Percentiles rank a stretch among this genome's conserved stretches.
These are phyloP conservation scores for Rhinogobius similis DNA, from an alignment of 2,113 vertebrate species.

Conservation along the genomic window DNA sequence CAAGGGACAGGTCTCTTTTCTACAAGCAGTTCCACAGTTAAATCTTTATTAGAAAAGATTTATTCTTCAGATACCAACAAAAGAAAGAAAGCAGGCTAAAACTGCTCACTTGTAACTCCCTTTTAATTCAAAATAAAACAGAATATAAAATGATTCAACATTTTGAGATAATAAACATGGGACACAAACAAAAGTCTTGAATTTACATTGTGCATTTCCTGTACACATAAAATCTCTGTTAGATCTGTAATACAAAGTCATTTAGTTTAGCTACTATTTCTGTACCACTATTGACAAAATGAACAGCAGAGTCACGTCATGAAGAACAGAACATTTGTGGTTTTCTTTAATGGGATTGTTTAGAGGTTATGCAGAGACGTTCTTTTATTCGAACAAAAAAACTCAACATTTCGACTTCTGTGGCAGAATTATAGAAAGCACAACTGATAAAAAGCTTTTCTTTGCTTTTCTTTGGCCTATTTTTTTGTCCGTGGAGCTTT, in stretches of 20 bases:
- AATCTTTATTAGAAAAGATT: too few species aligned
- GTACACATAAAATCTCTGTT: slow-evolving; percentile 26
- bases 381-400: too few species aligned
- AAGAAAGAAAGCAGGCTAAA: background rate
- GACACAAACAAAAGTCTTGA: slow-evolving; percentile 31
- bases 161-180: slow-evolving; percentile 36
- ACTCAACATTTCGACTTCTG: too few species aligned
- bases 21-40: too few species aligned
- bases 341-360: background rate
- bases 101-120: slow-evolving; percentile 29
- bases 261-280: slow-evolving; percentile 34
- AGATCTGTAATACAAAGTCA: slow-evolving; percentile 5
- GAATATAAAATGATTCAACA: slow-evolving; percentile 53
- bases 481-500: too few species aligned
- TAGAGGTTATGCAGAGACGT: too few species aligned
- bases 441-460: too few species aligned
- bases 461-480: too few species aligned
- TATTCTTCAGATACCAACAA: background rate
- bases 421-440: too few species aligned
- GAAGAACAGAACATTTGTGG: background rate
- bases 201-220: slow-evolving; percentile 58
- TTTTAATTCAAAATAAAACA: slow-evolving; percentile 62
- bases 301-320: slow-evolving; percentile 10
- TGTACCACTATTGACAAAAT: slow-evolving; percentile 16
- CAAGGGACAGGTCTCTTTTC: background rate